phyloP scores from a whole-genome alignment of 2,888 invertebrate species.

The Synanthedon formicaeformis region DNA sequence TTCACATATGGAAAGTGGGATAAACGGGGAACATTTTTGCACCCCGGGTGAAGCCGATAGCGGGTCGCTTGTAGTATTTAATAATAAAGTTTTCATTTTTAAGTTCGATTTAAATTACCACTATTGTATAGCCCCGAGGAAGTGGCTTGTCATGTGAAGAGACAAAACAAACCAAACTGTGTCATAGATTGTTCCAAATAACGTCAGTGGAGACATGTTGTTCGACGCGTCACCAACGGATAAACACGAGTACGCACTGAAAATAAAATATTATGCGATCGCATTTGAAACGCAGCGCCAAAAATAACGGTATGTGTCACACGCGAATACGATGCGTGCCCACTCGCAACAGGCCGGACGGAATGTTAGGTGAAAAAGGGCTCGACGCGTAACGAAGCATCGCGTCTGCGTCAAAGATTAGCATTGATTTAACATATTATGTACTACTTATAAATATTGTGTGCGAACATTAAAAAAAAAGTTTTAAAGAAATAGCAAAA shows the following conservation, averaged over 20 bases:
- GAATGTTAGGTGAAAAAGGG: background rate
- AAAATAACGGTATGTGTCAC: slow-evolving; percentile 55
- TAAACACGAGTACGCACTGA: slow-evolving; percentile 58
- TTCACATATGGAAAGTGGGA: no score
- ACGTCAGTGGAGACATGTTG: slow-evolving; percentile 22
- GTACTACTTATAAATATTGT: no score
- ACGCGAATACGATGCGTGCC: slow-evolving; percentile 15
- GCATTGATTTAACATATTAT: no score
- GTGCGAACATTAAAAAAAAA: no score
- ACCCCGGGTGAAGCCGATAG: no score
- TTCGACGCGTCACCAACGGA: slow-evolving; percentile 42
- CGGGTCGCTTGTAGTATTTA: no score
- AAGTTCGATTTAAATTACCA: no score
- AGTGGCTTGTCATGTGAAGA: slow-evolving; percentile 20
- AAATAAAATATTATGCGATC: slow-evolving; percentile 64
- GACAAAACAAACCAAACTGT: slow-evolving; percentile 35
- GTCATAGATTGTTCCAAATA: slow-evolving; percentile 36
- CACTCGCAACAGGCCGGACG: slow-evolving; percentile 19
- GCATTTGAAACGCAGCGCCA: slow-evolving; percentile 48
- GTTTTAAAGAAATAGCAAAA: no score
- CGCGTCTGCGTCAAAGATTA: no score
- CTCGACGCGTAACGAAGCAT: no score
- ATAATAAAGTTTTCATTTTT: no score
- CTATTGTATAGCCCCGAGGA: slow-evolving; percentile 16
- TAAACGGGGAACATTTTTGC: no score